Evolutionary conservation across 2,888 invertebrate species (phyloP).

Genomic region (Rosalia funebris): DNA sequence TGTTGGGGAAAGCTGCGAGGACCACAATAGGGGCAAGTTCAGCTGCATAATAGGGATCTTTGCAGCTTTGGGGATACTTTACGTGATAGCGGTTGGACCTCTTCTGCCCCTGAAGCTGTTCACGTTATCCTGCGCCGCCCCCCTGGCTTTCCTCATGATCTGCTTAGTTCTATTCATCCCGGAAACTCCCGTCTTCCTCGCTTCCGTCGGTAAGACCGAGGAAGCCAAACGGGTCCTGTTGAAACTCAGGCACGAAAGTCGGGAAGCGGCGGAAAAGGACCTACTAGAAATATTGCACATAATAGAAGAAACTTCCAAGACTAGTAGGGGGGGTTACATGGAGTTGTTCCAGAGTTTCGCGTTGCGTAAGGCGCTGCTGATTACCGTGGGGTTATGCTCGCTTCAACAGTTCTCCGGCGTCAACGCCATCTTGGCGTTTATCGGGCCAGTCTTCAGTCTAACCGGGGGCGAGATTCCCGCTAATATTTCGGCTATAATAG

Average conservation of each 20-base stretch:
- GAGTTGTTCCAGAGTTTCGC: slow-evolving; percentile 24
- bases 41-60: slow-evolving; percentile 59
- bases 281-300: slow-evolving; percentile 29
- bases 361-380: slow-evolving; percentile 68
- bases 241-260: slow-evolving; percentile 26
- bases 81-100: slow-evolving; percentile 39
- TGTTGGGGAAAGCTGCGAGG: slow-evolving; percentile 84
- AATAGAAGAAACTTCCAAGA: slow-evolving; percentile 19
- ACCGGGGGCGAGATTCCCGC: slow-evolving; percentile 74
- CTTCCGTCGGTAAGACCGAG: slow-evolving; percentile 64
- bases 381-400: slow-evolving; percentile 79
- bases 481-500: slow-evolving; percentile 75
- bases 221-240: slow-evolving; percentile 69
- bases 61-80: slow-evolving; percentile 34
- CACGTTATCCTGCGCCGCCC: slow-evolving; percentile 33
- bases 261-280: slow-evolving; percentile 33
- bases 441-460: slow-evolving; percentile 74
- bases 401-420: slow-evolving; percentile 83
- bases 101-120: slow-evolving; percentile 32
- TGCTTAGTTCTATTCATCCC: slow-evolving; percentile 29
- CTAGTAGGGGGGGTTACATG: slow-evolving; percentile 8
- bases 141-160: slow-evolving; percentile 32
- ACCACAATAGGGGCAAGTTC: slow-evolving; percentile 79
- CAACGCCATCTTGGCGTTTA: slow-evolving; percentile 81
- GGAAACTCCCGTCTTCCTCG: slow-evolving; percentile 44